Evolutionary conservation across 2,888 invertebrate species (phyloP).

Genomic region (Synanthedon myopaeformis): DNA sequence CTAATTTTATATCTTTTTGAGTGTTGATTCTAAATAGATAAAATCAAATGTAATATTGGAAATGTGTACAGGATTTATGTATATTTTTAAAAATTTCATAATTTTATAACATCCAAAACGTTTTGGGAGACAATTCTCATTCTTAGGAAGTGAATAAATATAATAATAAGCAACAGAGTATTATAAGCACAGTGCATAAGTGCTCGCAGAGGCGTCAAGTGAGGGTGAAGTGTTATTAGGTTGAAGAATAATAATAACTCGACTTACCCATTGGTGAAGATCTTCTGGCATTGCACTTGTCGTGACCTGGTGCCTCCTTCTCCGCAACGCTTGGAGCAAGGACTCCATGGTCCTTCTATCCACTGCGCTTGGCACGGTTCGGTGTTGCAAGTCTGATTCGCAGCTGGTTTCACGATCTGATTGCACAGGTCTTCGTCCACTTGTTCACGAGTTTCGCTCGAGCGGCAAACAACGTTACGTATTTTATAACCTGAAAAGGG

Average conservation of each 20-base stretch:
- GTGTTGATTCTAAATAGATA: too few species aligned
- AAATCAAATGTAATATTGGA: too few species aligned
- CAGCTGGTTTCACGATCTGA: constrained; percentile 76
- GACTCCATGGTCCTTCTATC: constrained; percentile 82
- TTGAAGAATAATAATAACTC: background rate
- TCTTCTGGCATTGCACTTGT: constrained; percentile 83
- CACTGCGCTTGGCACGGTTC: constrained; percentile 85
- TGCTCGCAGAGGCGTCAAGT: background rate
- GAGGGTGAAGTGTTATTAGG: background rate
- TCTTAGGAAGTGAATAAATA: too few species aligned
- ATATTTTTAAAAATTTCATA: too few species aligned
- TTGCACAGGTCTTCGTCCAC: constrained; percentile 86
- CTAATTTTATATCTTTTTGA: too few species aligned
- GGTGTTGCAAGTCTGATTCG: constrained; percentile 78
- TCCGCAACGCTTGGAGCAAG: constrained; percentile 87
- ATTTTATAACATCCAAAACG: too few species aligned
- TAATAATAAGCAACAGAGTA: background rate
- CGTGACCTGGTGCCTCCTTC: constrained; percentile 77
- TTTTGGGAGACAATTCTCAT: too few species aligned
- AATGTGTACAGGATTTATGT: too few species aligned
- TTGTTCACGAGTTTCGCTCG: constrained; percentile 76
- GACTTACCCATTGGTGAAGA: constrained; percentile 76
- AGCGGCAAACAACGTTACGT: constrained; percentile 84
- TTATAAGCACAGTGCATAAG: background rate
- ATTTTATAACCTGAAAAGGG: constrained; percentile 75